These are phyloP conservation scores for Varroa destructor DNA, from an alignment of 1,140 invertebrate species.

Conservation along the genomic window DNA sequence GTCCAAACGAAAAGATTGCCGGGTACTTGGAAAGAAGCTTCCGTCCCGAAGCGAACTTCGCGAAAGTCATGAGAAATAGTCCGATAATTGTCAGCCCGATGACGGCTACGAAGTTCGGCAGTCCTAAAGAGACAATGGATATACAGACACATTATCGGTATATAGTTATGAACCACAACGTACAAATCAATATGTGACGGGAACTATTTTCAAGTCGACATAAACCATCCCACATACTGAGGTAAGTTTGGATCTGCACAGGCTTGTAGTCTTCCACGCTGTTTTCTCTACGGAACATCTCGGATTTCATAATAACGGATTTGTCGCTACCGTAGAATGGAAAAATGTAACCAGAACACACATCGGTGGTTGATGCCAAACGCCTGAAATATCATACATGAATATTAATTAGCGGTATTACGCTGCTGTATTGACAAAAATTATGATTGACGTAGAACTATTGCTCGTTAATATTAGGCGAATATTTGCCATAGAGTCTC, in stretches of 20 bases:
- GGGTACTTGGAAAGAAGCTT: constrained; percentile 57
- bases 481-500: no score
- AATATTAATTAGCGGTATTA: no score
- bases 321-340: constrained; percentile 65
- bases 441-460: no score
- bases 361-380: constrained; percentile 49
- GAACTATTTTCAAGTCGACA: no score
- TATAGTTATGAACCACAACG: no score
- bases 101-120: constrained; percentile 38
- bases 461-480: no score
- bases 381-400: constrained; percentile 42
- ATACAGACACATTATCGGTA: no score
- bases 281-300: constrained; percentile 39
- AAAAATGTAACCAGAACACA: constrained; percentile 52
- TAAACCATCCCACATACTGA: constrained; percentile 30
- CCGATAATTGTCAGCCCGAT: constrained; percentile 47
- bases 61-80: constrained; percentile 51
- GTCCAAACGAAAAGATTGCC: constrained; percentile 55
- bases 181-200: no score
- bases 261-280: constrained; percentile 33
- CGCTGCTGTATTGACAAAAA: no score
- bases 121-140: no score
- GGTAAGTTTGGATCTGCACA: constrained; percentile 41
- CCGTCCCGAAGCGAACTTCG: constrained; percentile 51
- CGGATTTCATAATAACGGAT: constrained; percentile 58